phyloP scores from a whole-genome alignment of 2,888 invertebrate species.

The Ametastegia equiseti region DNA sequence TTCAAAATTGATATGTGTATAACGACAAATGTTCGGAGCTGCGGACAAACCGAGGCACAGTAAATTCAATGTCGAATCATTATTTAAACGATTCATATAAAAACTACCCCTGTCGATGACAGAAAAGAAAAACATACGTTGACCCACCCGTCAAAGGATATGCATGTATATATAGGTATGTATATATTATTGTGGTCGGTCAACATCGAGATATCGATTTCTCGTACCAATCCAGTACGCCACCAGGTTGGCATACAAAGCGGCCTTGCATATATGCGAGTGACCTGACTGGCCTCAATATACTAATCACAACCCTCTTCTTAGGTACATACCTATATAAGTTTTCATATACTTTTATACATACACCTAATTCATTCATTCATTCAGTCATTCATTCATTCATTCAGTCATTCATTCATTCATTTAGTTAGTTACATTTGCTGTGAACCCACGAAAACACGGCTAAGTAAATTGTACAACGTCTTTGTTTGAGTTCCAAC shows the following conservation, averaged over 20 bases:
- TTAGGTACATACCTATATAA: background rate
- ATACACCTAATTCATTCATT: background rate
- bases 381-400: background rate
- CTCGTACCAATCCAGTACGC: slow-evolving; percentile 28
- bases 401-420: background rate
- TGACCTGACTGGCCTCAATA: slow-evolving; percentile 39
- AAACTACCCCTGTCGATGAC: slow-evolving; percentile 14
- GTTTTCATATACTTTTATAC: background rate
- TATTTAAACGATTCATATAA: background rate
- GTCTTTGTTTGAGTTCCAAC: background rate
- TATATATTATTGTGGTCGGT: slow-evolving; percentile 42
- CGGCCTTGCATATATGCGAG: slow-evolving; percentile 16
- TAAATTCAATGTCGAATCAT: background rate
- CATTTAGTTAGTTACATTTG: background rate
- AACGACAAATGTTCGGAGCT: background rate
- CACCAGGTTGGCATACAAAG: slow-evolving; percentile 25
- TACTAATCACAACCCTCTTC: slow-evolving; percentile 34
- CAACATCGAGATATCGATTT: slow-evolving; percentile 44
- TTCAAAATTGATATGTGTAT: background rate
- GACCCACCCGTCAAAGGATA: background rate
- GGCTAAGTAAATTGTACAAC: background rate
- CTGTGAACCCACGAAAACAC: background rate
- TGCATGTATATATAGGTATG: no score
- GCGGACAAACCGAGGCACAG: background rate
- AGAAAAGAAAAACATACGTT: background rate